Evolutionary conservation across 2,888 invertebrate species (phyloP).

Genomic region (Cristatella mucedo): DNA sequence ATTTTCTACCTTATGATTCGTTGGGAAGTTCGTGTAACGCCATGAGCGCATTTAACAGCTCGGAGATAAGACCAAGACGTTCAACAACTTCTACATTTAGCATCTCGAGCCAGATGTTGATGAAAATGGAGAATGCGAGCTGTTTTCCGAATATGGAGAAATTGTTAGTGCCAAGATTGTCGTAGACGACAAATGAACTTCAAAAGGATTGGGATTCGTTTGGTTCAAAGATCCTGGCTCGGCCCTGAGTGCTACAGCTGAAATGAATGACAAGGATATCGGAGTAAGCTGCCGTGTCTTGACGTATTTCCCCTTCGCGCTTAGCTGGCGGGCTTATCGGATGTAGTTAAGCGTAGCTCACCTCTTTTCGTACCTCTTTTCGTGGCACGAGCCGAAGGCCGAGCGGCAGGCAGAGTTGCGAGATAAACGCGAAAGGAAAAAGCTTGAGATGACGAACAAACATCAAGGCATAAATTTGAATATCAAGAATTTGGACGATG

Average conservation of each 20-base stretch:
- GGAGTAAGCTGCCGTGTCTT: slow-evolving; percentile 43
- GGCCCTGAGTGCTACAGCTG: slow-evolving; percentile 65
- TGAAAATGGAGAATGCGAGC: slow-evolving; percentile 69
- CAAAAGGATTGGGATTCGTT: slow-evolving; percentile 83
- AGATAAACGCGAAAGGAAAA: slow-evolving; percentile 84
- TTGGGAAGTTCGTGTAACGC: slow-evolving; percentile 92
- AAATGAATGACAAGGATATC: slow-evolving; percentile 61
- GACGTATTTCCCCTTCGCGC: too few species aligned
- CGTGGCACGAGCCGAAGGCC: slow-evolving; percentile 87
- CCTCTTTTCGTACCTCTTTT: slow-evolving; percentile 53
- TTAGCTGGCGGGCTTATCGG: too few species aligned
- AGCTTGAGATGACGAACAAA: slow-evolving; percentile 74
- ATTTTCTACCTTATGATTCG: slow-evolving; percentile 21
- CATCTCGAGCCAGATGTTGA: slow-evolving; percentile 90
- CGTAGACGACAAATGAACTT: slow-evolving; percentile 56
- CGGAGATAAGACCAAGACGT: slow-evolving; percentile 81
- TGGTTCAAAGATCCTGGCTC: slow-evolving; percentile 91
- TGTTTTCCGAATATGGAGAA: slow-evolving; percentile 77
- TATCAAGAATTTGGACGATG: slow-evolving; percentile 95
- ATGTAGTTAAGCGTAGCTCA: too few species aligned
- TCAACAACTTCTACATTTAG: slow-evolving; percentile 96
- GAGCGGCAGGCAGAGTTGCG: slow-evolving; percentile 92
- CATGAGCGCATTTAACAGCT: slow-evolving; percentile 94
- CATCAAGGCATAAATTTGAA: slow-evolving; percentile 84
- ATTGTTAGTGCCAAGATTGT: slow-evolving; percentile 46